Evolutionary conservation across 2,113 vertebrate species (phyloP).

Genomic region (Plotosus lineatus): DNA sequence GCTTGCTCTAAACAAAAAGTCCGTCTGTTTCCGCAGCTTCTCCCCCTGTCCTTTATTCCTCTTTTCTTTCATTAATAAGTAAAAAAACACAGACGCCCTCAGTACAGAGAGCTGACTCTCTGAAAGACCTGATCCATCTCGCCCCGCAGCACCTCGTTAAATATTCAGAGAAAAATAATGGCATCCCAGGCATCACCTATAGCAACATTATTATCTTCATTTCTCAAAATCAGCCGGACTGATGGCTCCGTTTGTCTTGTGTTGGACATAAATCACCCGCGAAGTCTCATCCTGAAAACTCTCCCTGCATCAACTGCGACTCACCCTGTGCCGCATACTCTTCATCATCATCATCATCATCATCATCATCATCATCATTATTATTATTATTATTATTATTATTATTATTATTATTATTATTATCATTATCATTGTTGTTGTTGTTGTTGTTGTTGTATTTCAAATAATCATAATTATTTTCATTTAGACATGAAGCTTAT

Average conservation of each 20-base stretch:
- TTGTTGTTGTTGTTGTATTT: constrained; percentile 41
- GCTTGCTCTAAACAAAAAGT: constrained; percentile 58
- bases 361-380: constrained; percentile 27
- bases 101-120: constrained; percentile 78
- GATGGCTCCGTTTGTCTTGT: constrained; percentile 98
- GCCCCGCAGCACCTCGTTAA: constrained; percentile 96
- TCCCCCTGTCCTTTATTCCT: constrained; percentile 44
- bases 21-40: constrained; percentile 50
- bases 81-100: constrained; percentile 76
- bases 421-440: constrained; percentile 43
- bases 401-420: constrained; percentile 42
- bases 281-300: constrained; percentile 68
- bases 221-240: constrained; percentile 94
- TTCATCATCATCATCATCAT: constrained; percentile 33
- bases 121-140: constrained; percentile 88
- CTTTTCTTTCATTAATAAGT: constrained; percentile 77
- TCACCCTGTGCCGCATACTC: constrained; percentile 37
- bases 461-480: constrained; percentile 25
- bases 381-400: constrained; percentile 35
- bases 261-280: constrained; percentile 82
- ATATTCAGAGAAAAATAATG: constrained; percentile 99
- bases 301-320: constrained; percentile 53
- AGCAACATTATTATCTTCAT: constrained; percentile 99
- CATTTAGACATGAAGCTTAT: neutral
- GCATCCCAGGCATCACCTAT: constrained; percentile 94